These are phyloP conservation scores for Danio rerio DNA, from an alignment of 2,113 vertebrate species.

Conservation along the genomic window DNA sequence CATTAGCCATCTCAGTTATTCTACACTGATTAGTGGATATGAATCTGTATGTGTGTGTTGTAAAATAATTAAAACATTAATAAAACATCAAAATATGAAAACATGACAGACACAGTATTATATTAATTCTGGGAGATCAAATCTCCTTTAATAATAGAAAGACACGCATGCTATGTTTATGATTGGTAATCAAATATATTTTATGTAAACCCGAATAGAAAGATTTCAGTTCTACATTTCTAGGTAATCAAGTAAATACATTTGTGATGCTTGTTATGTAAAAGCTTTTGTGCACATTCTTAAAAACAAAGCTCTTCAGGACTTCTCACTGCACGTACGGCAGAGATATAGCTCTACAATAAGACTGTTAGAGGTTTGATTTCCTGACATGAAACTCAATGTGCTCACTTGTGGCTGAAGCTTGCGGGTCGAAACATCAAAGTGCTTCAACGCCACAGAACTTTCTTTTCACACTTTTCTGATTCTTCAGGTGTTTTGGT, in stretches of 20 bases:
- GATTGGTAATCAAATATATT: not conserved
- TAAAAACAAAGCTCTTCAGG: not conserved
- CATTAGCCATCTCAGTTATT: too few species aligned
- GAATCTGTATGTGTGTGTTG: too few species aligned
- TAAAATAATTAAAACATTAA: too few species aligned
- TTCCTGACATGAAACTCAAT: slow-evolving; percentile 6
- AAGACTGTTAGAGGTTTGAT: not conserved
- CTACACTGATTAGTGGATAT: too few species aligned
- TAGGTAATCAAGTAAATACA: not conserved
- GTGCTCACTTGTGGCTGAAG: slow-evolving; percentile 22
- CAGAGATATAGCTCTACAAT: not conserved
- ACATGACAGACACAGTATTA: too few species aligned
- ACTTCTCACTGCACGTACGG: not conserved
- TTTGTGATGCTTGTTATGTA: not conserved
- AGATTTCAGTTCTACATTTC: not conserved
- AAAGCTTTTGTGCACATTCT: not conserved
- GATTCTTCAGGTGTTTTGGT: not conserved
- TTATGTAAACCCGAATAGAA: not conserved
- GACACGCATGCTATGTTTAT: not conserved
- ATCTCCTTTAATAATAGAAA: not conserved
- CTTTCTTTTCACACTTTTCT: slow-evolving; percentile 17
- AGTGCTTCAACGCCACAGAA: slow-evolving; percentile 1
- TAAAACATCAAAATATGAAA: too few species aligned
- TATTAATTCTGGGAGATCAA: too few species aligned
- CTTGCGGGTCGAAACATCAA: slow-evolving; percentile 9